phyloP scores from a whole-genome alignment of 2,113 vertebrate genomes.

The Pao palembangensis region DNA sequence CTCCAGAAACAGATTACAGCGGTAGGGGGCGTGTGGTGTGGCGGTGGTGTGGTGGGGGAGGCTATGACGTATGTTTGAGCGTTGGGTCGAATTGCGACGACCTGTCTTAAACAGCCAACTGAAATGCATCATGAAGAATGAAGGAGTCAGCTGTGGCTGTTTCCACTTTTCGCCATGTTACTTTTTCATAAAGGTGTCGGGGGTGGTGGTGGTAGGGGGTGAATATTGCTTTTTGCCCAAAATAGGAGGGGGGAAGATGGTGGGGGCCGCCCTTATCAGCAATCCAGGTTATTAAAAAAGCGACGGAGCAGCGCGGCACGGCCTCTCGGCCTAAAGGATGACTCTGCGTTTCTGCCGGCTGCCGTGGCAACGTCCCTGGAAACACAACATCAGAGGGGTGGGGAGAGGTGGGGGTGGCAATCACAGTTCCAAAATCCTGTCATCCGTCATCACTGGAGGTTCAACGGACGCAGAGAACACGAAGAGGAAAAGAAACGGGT shows the following conservation, averaged over 20 bases:
- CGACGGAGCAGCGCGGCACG: conserved; percentile 25
- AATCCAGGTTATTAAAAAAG: conserved; percentile 69
- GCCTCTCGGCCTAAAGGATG: conserved; percentile 49
- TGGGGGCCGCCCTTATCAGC: conserved; percentile 29
- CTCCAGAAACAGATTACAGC: not conserved
- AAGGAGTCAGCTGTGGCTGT: conserved; percentile 42
- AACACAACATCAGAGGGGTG: conserved; percentile 34
- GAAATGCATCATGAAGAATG: conserved; percentile 49
- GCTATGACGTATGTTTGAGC: not conserved
- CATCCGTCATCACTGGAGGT: conserved; percentile 69
- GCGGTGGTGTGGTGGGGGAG: too few species aligned
- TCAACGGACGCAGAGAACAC: conserved; percentile 59
- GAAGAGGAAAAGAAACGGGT: conserved; percentile 8
- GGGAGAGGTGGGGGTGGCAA: too few species aligned
- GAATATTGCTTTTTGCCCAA: conserved; percentile 53
- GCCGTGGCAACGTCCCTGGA: conserved; percentile 42
- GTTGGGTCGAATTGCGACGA: conserved; percentile 13
- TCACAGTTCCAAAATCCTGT: conserved; percentile 11
- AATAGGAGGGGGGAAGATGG: conserved; percentile 28
- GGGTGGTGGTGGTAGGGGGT: conserved; percentile 1
- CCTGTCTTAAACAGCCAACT: conserved; percentile 48
- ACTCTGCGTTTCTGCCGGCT: conserved; percentile 30
- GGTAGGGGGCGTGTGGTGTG: not conserved
- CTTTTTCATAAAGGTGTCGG: conserved; percentile 54
- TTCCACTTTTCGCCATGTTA: conserved; percentile 28